A percentile compares a stretch with the other conserved stretches of the same genome.
phyloP scores from a whole-genome alignment of 2,113 vertebrate genomes.

The Leucosticte australis region DNA sequence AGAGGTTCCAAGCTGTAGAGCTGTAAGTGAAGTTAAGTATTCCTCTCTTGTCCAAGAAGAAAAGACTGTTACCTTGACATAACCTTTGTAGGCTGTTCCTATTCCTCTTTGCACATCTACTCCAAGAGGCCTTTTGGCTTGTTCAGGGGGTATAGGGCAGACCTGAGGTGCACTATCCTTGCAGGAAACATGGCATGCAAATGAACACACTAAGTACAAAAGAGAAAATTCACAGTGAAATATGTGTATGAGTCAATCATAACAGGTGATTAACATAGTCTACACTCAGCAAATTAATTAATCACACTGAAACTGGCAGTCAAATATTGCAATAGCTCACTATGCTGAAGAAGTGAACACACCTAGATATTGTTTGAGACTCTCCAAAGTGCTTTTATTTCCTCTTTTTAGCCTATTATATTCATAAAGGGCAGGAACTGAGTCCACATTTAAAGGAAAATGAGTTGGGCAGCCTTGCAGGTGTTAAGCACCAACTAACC shows the following conservation, averaged over 20 bases:
- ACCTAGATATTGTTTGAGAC: not conserved
- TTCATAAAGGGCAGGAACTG: not conserved
- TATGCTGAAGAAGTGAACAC: not conserved
- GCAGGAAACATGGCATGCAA: constrained; percentile 93
- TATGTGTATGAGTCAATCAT: not conserved
- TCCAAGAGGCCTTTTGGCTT: constrained; percentile 92
- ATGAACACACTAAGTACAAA: constrained; percentile 86
- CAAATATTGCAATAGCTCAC: not conserved
- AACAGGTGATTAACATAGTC: not conserved
- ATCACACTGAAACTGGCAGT: not conserved
- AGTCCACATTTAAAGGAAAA: not conserved
- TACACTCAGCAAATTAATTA: not conserved
- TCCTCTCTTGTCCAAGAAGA: not conserved
- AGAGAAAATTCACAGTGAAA: constrained; percentile 54
- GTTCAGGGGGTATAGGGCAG: constrained; percentile 94
- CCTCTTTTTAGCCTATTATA: not conserved
- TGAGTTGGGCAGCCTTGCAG: not conserved
- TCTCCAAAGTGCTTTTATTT: not conserved
- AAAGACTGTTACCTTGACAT: constrained; percentile 86
- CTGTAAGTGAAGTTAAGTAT: not conserved
- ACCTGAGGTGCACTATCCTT: constrained; percentile 91
- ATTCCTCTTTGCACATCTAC: constrained; percentile 96
- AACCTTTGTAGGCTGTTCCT: constrained; percentile 96
- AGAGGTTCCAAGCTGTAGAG: not conserved
- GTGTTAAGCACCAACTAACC: not conserved